Evolutionary conservation across 2,113 vertebrate species (phyloP).

Genomic region (Nerophis lumbriciformis): DNA sequence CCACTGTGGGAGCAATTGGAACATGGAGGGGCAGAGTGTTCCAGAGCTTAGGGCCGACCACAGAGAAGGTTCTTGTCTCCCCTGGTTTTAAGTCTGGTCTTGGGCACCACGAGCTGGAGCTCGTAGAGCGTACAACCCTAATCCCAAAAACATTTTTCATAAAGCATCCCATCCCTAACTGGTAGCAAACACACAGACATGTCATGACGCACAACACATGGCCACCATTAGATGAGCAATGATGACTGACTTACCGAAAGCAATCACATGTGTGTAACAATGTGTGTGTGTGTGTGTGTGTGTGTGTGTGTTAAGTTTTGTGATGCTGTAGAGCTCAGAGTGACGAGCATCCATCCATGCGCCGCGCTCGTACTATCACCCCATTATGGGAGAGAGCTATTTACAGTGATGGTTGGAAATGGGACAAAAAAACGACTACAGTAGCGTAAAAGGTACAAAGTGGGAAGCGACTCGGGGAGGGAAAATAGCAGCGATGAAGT

Average conservation of each 20-base stretch:
- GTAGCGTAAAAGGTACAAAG: conserved; percentile 20
- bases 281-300: background rate
- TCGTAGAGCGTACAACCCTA: no score
- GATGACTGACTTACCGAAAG: background rate
- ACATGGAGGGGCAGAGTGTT: no score
- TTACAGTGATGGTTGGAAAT: conserved; percentile 1
- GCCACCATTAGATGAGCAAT: conserved; percentile 23
- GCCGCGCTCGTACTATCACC: conserved; percentile 31
- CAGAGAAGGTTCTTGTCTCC: no score
- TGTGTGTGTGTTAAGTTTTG: background rate
- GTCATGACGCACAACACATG: no score
- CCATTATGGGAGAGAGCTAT: conserved; percentile 47
- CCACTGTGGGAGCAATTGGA: no score
- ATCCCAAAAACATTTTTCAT: no score
- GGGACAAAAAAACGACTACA: conserved; percentile 19
- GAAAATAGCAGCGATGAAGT: conserved; percentile 17
- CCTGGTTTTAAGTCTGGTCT: no score
- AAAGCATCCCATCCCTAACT: no score
- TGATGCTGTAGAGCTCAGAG: conserved; percentile 11
- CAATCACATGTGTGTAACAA: background rate
- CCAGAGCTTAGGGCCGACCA: no score
- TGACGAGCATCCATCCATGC: conserved; percentile 39
- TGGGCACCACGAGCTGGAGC: no score
- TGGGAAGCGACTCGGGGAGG: no score
- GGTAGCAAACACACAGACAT: no score